Conservation (phyloP, 2,113 vertebrate species). For the Picathartes gymnocephalus region DNA sequence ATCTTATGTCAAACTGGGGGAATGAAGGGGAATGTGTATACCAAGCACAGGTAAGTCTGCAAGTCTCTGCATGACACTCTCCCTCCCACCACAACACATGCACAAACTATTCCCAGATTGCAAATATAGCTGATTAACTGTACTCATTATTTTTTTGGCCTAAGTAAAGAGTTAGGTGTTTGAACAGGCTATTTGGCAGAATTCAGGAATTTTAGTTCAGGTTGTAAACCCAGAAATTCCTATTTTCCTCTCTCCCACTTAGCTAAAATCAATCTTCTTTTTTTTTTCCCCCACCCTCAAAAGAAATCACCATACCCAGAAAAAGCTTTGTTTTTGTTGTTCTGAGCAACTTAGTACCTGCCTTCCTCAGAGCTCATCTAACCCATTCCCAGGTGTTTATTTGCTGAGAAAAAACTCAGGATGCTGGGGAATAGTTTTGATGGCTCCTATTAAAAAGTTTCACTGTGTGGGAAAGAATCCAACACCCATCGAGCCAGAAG, state of each 20-base stretch:
- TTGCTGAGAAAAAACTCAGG: neutral
- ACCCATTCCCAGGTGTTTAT: neutral
- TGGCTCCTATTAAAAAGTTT: neutral
- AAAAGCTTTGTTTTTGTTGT: neutral
- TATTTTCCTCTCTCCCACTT: neutral
- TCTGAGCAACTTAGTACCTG: neutral
- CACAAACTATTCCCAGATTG: neutral
- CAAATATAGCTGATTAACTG: neutral
- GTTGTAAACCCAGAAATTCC: neutral
- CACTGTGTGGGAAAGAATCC: neutral
- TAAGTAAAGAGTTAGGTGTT: neutral
- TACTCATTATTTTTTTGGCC: neutral
- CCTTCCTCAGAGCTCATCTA: neutral
- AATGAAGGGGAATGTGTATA: neutral
- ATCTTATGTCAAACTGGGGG: neutral
- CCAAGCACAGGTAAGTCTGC: neutral
- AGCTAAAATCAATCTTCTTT: neutral
- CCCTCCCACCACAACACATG: neutral
- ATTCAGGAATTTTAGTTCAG: neutral
- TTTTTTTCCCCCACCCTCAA: rapidly evolving
- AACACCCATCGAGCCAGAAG: rapidly evolving
- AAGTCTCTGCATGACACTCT: neutral
- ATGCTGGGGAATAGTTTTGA: neutral
- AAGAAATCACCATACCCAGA: neutral
- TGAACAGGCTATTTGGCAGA: neutral